Base-by-base conservation (phyloP, 35 echinoderm and acorn worm genomes). In the Nesometra sesokonis region DNA sequence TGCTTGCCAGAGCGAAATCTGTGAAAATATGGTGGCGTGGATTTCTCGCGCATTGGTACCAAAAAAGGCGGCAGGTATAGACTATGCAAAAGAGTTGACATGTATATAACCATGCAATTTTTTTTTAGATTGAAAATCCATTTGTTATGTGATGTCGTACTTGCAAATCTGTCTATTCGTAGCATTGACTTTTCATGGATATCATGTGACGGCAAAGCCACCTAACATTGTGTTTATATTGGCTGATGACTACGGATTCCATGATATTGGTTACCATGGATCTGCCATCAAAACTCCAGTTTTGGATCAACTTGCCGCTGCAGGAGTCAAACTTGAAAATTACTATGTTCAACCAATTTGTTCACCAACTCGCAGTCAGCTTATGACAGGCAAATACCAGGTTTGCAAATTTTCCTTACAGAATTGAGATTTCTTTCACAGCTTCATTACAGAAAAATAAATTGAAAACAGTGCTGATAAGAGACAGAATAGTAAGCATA, bases 321-420 rank as follows among this genome's bases (percentile, higher is more conserved):
- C 78, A 33, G 94, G 94, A 21, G 86, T 97, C 17, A 93, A 90
- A n/a, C 86, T 97, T 32, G 86, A 90, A 35, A 97, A 97, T 82
- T 97, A 97, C 79, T 97, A 97, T 77, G 94, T 97, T 0, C 94
- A 97, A 86, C 94, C 94, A 21, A 93, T 97, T 29, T 97, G 94
- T 39, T 87, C 94, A 17, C 94, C 94, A 35, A 97, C 91, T 4
- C 84, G 94, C 46, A 93, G 83, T 47, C 94, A 97, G 85, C 77
- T 97, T 0, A 97, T 97, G 94, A 89, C 91, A 0, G 94, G 94
- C 11, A 84, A 89, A 80, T 97, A 97, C 76, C 94, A 97, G 86
- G 91, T 97, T 67, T 67, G 52, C 23, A 43, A n/a, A n/a, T n/a
- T n/a, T n/a, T n/a, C n/a, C n/a, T n/a, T n/a, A n/a, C n/a, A n/a